phyloP scores from a whole-genome alignment of 2,888 invertebrate genomes.

The Torymus texanus region DNA sequence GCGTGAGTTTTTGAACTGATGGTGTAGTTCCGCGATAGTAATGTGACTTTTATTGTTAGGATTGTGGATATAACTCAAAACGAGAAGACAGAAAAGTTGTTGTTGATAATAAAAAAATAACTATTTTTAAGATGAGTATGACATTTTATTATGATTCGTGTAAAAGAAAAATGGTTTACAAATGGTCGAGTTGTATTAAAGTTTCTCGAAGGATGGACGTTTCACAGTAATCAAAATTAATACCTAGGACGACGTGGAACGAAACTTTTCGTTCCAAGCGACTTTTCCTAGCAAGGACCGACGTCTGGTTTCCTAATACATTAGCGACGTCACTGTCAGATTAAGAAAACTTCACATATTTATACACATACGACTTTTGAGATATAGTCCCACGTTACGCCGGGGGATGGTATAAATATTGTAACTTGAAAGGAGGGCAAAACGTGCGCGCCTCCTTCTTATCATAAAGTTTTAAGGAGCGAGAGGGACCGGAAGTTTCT shows the following conservation, averaged over 20 bases:
- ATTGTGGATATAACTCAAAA: too few species aligned
- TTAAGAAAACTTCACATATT: conserved; percentile 10
- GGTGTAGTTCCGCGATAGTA: too few species aligned
- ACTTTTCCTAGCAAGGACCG: not conserved
- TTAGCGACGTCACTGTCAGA: not conserved
- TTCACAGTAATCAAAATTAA: conserved; percentile 4
- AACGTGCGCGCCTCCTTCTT: not conserved
- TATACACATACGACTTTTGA: conserved; percentile 3
- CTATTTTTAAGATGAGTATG: too few species aligned
- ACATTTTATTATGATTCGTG: too few species aligned
- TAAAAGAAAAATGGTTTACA: too few species aligned
- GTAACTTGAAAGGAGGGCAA: not conserved
- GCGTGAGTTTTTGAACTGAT: too few species aligned
- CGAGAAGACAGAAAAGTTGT: too few species aligned
- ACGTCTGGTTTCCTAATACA: not conserved
- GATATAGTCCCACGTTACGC: not conserved
- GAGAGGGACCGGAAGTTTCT: not conserved
- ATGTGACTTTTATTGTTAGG: too few species aligned
- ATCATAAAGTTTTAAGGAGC: conserved; percentile 26
- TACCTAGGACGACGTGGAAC: not conserved
- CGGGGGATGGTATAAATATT: conserved; percentile 15
- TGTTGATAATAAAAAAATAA: too few species aligned
- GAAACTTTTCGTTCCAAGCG: not conserved
- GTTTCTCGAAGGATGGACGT: not conserved
- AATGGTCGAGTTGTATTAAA: too few species aligned